Percentiles rank a stretch among this genome's conserved stretches.
Evolutionary conservation across 2,113 vertebrate species (phyloP).

Genomic region (Heterotilapia buettikoferi): DNA sequence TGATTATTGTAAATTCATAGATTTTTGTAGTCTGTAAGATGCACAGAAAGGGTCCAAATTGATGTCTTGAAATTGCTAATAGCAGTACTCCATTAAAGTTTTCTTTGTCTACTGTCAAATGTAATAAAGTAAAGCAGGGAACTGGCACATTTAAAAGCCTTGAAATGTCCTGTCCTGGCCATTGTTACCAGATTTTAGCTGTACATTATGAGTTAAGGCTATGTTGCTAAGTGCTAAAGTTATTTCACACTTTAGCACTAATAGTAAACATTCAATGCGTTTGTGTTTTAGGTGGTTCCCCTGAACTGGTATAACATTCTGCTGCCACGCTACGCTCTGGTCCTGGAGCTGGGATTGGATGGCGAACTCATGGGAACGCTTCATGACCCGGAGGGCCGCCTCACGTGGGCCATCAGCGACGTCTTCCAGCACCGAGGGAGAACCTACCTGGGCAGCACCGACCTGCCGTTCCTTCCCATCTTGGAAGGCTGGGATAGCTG

Average conservation of each 20-base stretch:
- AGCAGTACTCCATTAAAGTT: background rate
- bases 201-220: background rate
- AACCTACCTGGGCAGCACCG: conserved; percentile 59
- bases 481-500: conserved; percentile 32
- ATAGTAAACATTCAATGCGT: background rate
- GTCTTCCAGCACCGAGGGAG: conserved; percentile 63
- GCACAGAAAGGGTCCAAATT: background rate
- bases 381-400: conserved; percentile 26
- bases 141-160: background rate
- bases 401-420: conserved; percentile 64
- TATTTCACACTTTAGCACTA: background rate
- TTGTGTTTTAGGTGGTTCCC: conserved; percentile 45
- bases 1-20: background rate
- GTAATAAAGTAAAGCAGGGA: background rate
- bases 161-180: background rate
- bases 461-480: conserved; percentile 64
- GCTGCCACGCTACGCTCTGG: conserved; percentile 57
- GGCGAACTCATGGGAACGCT: conserved; percentile 41
- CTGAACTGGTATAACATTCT: conserved; percentile 52
- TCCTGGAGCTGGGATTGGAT: conserved; percentile 55
- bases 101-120: background rate
- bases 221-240: background rate
- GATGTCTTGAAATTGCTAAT: background rate
- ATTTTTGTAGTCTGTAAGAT: background rate
- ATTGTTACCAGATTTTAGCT: background rate